Percentiles rank a stretch among this genome's conserved stretches.
These are phyloP conservation scores for Drosophila nikananu DNA, from an alignment of 1,140 invertebrate genomes.

Conservation along the genomic window DNA sequence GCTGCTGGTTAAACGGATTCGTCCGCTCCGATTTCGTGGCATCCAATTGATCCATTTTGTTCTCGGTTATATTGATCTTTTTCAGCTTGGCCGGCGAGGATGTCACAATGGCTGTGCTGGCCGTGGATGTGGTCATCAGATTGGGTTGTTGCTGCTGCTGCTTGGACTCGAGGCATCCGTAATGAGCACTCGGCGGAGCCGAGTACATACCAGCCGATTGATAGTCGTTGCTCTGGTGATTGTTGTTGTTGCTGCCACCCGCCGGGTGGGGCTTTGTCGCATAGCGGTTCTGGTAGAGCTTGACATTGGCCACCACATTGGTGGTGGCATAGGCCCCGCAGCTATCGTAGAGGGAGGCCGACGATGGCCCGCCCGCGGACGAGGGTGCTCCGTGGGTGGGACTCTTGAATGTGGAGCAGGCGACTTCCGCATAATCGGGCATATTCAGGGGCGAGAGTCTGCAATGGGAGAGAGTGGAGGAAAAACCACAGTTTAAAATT, in stretches of 20 bases:
- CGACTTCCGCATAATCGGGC: constrained; percentile 86
- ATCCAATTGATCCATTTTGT: constrained; percentile 80
- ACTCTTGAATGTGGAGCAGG: constrained; percentile 85
- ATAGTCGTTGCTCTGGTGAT: constrained; percentile 68
- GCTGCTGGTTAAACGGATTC: constrained; percentile 81
- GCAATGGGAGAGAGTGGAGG: constrained; percentile 24
- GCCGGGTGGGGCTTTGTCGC: constrained; percentile 55
- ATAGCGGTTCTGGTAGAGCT: constrained; percentile 84
- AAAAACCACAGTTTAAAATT: constrained; percentile 58
- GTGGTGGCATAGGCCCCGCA: constrained; percentile 85
- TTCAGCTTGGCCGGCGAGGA: constrained; percentile 68
- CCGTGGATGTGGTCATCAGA: constrained; percentile 78
- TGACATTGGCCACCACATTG: constrained; percentile 84
- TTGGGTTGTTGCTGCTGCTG: constrained; percentile 51
- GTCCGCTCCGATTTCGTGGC: constrained; percentile 56
- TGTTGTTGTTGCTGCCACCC: constrained; percentile 57
- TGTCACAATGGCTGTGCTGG: constrained; percentile 71
- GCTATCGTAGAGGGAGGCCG: constrained; percentile 81
- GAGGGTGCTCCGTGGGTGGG: constrained; percentile 58
- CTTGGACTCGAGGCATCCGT: constrained; percentile 65
- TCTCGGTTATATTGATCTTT: constrained; percentile 85
- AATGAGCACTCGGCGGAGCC: constrained; percentile 80
- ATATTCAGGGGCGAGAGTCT: constrained; percentile 85
- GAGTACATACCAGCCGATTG: constrained; percentile 81
- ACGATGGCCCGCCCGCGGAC: constrained; percentile 26